Conservation (phyloP, 2,797 vertebrate genomes). For the Fistularia tabacaria region DNA sequence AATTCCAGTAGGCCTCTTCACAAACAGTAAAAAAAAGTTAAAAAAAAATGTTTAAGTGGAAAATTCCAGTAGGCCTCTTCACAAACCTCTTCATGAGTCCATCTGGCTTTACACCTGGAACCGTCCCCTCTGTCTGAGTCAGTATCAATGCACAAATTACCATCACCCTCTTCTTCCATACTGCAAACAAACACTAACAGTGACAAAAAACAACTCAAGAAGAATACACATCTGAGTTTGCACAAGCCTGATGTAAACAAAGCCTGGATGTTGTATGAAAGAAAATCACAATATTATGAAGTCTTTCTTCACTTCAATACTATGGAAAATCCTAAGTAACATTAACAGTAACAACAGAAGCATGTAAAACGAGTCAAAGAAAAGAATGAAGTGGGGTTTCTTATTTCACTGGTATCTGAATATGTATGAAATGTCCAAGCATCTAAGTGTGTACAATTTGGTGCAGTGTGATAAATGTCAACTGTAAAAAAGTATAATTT, state of each 20-base stretch:
- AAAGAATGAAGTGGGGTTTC: too few relatives aligned
- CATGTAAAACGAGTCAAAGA: too few relatives aligned
- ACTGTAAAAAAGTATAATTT: too few relatives aligned
- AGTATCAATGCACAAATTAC: constrained; percentile 67
- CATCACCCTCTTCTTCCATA: constrained; percentile 74
- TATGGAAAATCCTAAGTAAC: too few relatives aligned
- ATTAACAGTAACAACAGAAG: too few relatives aligned
- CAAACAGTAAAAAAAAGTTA: constrained; percentile 65
- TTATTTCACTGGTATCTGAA: too few relatives aligned
- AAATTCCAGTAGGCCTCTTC: not conserved
- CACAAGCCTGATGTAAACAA: not conserved
- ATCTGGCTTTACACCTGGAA: constrained; percentile 74
- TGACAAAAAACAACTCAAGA: not conserved
- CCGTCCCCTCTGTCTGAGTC: constrained; percentile 76
- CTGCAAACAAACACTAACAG: constrained; percentile 28
- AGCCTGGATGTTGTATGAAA: too few relatives aligned
- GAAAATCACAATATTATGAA: too few relatives aligned
- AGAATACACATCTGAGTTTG: not conserved
- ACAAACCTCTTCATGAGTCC: constrained; percentile 87
- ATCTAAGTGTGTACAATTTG: too few relatives aligned
- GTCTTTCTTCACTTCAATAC: too few relatives aligned
- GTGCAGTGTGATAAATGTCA: too few relatives aligned
- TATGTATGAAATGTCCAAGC: too few relatives aligned
- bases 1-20: constrained; percentile 1
- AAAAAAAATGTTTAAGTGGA: constrained; percentile 1